Conservation (phyloP, 2,113 vertebrate genomes). For the Colius striatus region DNA sequence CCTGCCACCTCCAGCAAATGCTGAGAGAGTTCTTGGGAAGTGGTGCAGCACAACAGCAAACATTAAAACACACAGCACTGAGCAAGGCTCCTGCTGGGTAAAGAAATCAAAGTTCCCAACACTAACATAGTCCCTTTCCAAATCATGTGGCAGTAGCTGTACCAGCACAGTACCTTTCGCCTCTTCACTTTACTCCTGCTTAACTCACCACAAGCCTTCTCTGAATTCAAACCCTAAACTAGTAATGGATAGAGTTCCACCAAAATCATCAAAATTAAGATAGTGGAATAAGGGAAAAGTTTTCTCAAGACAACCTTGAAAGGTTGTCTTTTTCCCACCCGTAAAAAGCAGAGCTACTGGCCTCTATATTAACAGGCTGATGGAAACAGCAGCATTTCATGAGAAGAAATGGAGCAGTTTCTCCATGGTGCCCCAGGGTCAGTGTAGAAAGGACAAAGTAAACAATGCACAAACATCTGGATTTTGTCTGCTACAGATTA, state of each 20-base stretch:
- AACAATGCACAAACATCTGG: constrained; percentile 2
- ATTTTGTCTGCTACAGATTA: neutral
- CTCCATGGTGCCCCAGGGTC: neutral
- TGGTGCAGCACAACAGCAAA: neutral
- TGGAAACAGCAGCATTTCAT: neutral
- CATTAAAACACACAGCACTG: neutral
- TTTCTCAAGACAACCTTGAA: neutral
- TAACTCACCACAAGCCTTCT: neutral
- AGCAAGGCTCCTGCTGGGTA: neutral
- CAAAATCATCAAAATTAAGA: neutral
- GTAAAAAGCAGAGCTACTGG: neutral
- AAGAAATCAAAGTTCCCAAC: neutral
- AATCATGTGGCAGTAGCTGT: neutral
- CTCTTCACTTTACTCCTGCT: neutral
- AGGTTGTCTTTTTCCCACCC: neutral
- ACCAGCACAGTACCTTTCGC: neutral
- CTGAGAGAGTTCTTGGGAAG: neutral
- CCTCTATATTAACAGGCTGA: neutral
- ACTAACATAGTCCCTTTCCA: neutral
- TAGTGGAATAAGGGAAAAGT: neutral
- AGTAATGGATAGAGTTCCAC: neutral
- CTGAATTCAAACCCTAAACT: neutral
- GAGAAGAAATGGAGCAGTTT: neutral
- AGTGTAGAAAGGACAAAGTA: neutral
- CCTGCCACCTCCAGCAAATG: neutral